Base-by-base conservation (phyloP, 2,888 invertebrate species). In the Aporophyla lueneburgensis region DNA sequence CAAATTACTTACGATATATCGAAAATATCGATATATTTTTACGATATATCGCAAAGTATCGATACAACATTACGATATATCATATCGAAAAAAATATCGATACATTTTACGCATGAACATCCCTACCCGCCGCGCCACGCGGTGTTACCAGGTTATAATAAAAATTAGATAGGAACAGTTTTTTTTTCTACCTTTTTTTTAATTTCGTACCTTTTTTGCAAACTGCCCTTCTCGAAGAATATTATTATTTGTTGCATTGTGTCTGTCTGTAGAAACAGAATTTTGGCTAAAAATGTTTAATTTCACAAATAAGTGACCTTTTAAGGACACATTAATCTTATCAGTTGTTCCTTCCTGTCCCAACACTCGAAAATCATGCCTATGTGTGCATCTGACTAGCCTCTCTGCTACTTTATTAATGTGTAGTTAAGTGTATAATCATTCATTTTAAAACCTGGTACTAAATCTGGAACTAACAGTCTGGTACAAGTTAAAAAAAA, bases 141-240 rank as follows among this genome's bases (percentile, higher is more conserved):
- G 19, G 53, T 81, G 88, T 84, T 86, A 68, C 84, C 81, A 86
- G 58, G 12, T 49, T 56, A n/a, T 63, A 40, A 49, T 70, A 12
- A 9, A 53, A 73, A 80, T 54, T 66, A 53, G 16, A 12, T 54
- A 79, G 56, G 14, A 66, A 51, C 2, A 0, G 1, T 1, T 7
- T 9, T 1, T 33, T 33, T 33, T 33, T 33, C 33, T 33, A 33
- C 33, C 43, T 10, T 46, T 12, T 46, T 12, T 12, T 46, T 12
- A 14, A 24, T 27, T 24, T 46, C 46, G 10, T 63, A 63, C 19
- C 6, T 27, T 49, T 66, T 24, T 24, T 40, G 12, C 12, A 40
- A 58, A 40, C 7, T 40, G 12, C 10, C 5, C 1, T 27, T 21
- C 9, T 66, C n/a, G 10, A 54, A 53, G 16, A n/a, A 53, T 67